These are phyloP conservation scores for Mobula birostris DNA, from an alignment of 2,113 vertebrate species.

Conservation along the genomic window DNA sequence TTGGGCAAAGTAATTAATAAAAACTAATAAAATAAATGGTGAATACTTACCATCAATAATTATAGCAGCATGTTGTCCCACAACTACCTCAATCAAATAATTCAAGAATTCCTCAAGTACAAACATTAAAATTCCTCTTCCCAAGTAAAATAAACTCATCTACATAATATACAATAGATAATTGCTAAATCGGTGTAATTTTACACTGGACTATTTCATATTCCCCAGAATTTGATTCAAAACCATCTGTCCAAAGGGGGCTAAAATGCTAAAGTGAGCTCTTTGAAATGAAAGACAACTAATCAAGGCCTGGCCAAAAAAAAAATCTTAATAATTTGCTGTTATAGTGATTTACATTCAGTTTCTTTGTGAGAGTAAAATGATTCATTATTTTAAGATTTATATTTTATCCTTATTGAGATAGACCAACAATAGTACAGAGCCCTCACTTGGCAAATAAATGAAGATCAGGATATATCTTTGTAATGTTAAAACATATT, in stretches of 20 bases:
- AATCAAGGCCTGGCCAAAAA: background rate
- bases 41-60: background rate
- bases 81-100: slow-evolving; percentile 1
- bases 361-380: background rate
- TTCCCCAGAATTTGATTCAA: background rate
- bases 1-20: background rate
- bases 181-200: slow-evolving; percentile 15
- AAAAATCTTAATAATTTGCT: background rate
- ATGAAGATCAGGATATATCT: background rate
- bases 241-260: background rate
- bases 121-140: slow-evolving; percentile 8
- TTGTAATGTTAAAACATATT: background rate
- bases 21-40: background rate
- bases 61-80: background rate
- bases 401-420: background rate
- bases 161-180: background rate
- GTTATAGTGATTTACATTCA: background rate
- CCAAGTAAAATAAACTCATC: background rate
- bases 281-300: background rate
- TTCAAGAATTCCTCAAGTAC: background rate
- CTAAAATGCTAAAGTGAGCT: background rate
- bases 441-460: background rate
- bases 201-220: background rate
- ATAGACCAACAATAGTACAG: background rate
- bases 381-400: background rate